Conservation (phyloP, 1,140 invertebrate genomes). For the Alviniconcha marisindica region DNA sequence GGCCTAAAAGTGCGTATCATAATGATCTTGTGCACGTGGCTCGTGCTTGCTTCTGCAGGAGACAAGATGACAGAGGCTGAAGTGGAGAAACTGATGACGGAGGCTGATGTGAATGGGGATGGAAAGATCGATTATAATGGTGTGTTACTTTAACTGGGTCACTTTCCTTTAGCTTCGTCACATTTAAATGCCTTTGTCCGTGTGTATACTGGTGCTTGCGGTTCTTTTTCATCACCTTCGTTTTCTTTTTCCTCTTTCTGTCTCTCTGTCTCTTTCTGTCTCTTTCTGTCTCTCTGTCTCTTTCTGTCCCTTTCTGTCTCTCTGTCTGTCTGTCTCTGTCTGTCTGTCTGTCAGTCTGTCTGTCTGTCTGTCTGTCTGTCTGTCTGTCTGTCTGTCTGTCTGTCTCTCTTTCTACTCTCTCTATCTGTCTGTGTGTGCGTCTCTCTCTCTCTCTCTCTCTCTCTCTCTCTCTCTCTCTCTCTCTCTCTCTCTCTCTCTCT, state of each 20-base stretch:
- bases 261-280: background rate
- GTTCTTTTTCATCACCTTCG: background rate
- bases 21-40: background rate
- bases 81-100: conserved; percentile 94
- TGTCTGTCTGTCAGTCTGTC: background rate
- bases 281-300: background rate
- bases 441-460: conserved; percentile 8
- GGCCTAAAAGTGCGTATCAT: background rate
- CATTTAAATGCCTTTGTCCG: background rate
- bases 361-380: background rate
- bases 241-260: background rate
- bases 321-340: background rate
- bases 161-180: background rate
- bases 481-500: background rate
- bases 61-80: conserved; percentile 93
- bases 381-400: background rate
- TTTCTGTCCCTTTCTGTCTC: background rate
- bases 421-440: background rate
- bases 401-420: background rate
- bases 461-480: conserved; percentile 19
- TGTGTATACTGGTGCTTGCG: background rate
- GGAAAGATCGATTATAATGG: conserved; percentile 72
- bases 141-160: conserved; percentile 22
- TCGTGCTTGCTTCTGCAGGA: conserved; percentile 20
- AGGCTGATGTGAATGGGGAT: conserved; percentile 93